Base-by-base conservation (phyloP, 2,888 invertebrate genomes). In the Chrysina gloriosa region DNA sequence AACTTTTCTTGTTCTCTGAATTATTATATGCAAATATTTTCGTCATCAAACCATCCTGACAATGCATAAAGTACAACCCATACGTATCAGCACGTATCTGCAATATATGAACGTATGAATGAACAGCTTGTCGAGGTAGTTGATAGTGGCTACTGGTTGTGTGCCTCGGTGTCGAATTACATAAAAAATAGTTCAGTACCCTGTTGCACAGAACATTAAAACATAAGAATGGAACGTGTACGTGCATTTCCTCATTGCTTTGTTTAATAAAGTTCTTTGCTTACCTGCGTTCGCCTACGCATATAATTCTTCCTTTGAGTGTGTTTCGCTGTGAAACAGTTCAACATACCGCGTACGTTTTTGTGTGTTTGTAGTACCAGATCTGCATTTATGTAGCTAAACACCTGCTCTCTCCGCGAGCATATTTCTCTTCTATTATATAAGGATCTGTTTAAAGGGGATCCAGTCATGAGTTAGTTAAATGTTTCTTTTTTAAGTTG, bases 161-260 rank as follows among this genome's bases (percentile, higher is more conserved):
- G 36, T 64, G 34, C 47, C 39, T 39, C 16, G 47, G 65, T 42
- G 16, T 65, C 65, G 45, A 29, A 54, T 65, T 65, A 65, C 65
- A 21, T 47, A 65, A 65, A 56, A 65, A 65, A 65, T 65, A 65
- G 65, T 65, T 65, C 65, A 65, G 54, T 65, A 65, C 65, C 65
- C 65, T 23, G 63, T 39, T n/a, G n/a, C n/a, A 67, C 63, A 25
- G 67, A 39, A 63, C 67, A 67, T 67, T 67, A 67, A 67, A 67
- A 29, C 63, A 52, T 23, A 67, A 67, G 67, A 67, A 67, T 67
- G 63, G 54, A 67, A 63, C 67, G 63, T 63, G 67, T 54, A 39
- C 63, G 39, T 45, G 63, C 67, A 63, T 63, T 67, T 67, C 67
- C 67, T 67, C 63, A 67, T 67, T 67, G 63, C 67, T 50, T 67